Conservation (phyloP, 1,140 invertebrate genomes). For the Cyphomyrmex costatus region DNA sequence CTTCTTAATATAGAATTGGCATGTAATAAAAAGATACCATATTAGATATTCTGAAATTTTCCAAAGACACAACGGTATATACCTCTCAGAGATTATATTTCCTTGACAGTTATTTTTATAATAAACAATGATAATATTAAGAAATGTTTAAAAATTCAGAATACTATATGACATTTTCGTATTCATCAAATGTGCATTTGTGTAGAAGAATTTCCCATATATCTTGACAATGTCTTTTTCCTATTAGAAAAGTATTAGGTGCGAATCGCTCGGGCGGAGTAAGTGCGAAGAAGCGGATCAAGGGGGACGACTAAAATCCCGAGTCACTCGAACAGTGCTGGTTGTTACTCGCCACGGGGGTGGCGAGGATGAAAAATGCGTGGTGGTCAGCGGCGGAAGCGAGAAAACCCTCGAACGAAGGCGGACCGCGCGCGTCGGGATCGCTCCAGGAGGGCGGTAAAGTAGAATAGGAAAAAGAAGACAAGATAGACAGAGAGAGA, state of each 20-base stretch:
- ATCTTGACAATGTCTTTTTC: conserved; percentile 5
- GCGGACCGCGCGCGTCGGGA: conserved; percentile 12
- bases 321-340: conserved; percentile 35
- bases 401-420: conserved; percentile 38
- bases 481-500: conserved; percentile 26
- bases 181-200: not conserved
- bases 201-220: not conserved
- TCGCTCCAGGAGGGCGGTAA: conserved; percentile 5
- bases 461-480: conserved; percentile 11
- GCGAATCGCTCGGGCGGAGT: conserved; percentile 26
- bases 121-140: not conserved
- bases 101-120: not conserved
- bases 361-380: conserved; percentile 46
- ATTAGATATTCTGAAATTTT: not conserved
- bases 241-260: conserved; percentile 54
- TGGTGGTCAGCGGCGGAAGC: conserved; percentile 21
- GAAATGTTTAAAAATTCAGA: not conserved
- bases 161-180: not conserved
- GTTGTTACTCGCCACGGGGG: conserved; percentile 1
- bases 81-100: conserved; percentile 22
- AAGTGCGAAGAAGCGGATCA: conserved; percentile 63
- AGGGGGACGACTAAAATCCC: conserved; percentile 50
- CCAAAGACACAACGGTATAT: not conserved
- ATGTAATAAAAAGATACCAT: not conserved
- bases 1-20: not conserved